Evolutionary conservation across 2,797 vertebrate species (phyloP).

Genomic region (Aeoliscus strigatus): DNA sequence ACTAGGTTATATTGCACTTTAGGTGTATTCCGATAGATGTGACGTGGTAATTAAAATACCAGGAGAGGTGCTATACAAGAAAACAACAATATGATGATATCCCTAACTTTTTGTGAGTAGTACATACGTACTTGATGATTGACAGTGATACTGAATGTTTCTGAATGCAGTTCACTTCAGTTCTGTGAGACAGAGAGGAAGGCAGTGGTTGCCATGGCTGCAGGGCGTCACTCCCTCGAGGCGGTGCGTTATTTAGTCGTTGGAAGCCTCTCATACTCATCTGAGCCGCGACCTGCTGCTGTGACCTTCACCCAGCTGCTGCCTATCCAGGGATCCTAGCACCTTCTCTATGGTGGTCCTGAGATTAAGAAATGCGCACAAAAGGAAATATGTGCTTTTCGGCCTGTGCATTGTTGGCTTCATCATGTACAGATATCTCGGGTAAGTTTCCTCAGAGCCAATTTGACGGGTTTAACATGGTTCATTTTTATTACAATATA

Average conservation of each 20-base stretch:
- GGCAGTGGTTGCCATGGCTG: slow-evolving; percentile 11
- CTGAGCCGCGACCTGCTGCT: slow-evolving; percentile 29
- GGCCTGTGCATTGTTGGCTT: slow-evolving; percentile 64
- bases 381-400: slow-evolving; percentile 62
- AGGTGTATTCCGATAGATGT: no score
- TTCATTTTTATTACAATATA: no score
- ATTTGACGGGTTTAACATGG: no score
- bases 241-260: slow-evolving; percentile 29
- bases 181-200: neutral
- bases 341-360: slow-evolving; percentile 61
- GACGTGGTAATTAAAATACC: no score
- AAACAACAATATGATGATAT: no score
- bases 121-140: no score
- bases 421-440: slow-evolving; percentile 65
- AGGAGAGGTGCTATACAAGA: no score
- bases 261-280: slow-evolving; percentile 14
- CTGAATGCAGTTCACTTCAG: neutral
- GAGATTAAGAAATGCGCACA: slow-evolving; percentile 65
- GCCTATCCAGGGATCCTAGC: slow-evolving; percentile 9
- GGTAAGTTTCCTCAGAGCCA: slow-evolving; percentile 67
- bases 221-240: slow-evolving; percentile 47
- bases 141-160: no score
- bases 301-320: neutral
- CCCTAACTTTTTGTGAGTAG: no score
- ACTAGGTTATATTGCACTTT: no score